A percentile compares a stretch with the other conserved stretches of the same genome.
phyloP scores from a whole-genome alignment of 53 echinoderm and acorn worm species.

The Mesocentrotus franciscanus region DNA sequence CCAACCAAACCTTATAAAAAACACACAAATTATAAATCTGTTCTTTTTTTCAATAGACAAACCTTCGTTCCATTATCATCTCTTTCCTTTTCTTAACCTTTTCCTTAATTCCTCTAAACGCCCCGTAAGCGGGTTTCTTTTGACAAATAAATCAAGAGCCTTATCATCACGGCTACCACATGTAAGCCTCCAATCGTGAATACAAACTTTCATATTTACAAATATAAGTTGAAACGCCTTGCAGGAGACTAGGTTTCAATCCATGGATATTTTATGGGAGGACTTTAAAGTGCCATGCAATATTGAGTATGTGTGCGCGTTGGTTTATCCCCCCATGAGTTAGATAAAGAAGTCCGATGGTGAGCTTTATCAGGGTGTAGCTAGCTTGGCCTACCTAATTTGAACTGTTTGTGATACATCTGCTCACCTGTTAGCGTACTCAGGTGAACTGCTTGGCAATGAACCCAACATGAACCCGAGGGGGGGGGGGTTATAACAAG shows the following conservation, averaged over 20 bases:
- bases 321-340: not conserved
- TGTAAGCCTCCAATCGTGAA: no score
- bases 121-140: no score
- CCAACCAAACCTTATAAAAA: no score
- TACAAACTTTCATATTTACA: not conserved
- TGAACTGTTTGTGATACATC: not conserved
- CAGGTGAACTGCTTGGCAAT: not conserved
- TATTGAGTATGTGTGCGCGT: constrained; percentile 1
- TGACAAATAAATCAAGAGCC: no score
- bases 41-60: no score
- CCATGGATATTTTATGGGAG: constrained; percentile 29
- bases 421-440: not conserved
- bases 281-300: constrained; percentile 14
- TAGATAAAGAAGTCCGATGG: not conserved
- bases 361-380: not conserved
- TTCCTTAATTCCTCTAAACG: no score
- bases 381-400: not conserved
- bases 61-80: no score
- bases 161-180: no score
- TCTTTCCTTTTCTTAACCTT: no score
- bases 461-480: not conserved
- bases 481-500: no score
- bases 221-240: not conserved
- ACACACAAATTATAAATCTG: no score
- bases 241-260: not conserved